These are phyloP conservation scores for Zaprionus ornatus DNA, from an alignment of 1,140 invertebrate species.

Conservation along the genomic window DNA sequence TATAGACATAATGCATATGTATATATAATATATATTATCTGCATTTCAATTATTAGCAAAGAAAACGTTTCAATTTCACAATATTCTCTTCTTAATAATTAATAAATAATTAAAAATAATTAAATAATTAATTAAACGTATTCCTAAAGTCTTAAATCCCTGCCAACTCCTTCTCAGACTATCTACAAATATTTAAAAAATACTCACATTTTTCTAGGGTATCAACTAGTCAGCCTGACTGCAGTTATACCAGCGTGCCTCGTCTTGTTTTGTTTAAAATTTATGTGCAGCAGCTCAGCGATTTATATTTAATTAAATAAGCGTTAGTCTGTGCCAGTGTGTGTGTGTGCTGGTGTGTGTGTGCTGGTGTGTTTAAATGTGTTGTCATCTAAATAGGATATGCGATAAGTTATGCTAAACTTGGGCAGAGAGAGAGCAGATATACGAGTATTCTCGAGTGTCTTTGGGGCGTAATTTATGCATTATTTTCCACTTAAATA, in stretches of 20 bases:
- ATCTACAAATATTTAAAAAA: neutral
- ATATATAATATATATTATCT: no score
- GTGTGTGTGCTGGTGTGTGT: slow-evolving; percentile 7
- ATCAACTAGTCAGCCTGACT: neutral
- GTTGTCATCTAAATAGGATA: slow-evolving; percentile 66
- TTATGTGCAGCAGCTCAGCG: slow-evolving; percentile 65
- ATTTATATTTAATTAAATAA: slow-evolving; percentile 80
- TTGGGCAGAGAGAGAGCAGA: slow-evolving; percentile 20
- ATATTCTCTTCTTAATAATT: no score
- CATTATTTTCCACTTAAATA: slow-evolving; percentile 67
- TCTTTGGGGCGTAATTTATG: slow-evolving; percentile 69
- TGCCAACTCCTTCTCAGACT: neutral
- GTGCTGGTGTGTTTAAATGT: slow-evolving; percentile 25
- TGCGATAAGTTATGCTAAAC: slow-evolving; percentile 71
- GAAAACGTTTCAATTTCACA: no score
- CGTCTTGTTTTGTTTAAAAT: slow-evolving; percentile 55
- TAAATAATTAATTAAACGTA: neutral
- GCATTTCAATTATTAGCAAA: no score
- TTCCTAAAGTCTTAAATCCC: neutral
- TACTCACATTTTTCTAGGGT: neutral
- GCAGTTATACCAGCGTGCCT: neutral
- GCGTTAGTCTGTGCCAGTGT: slow-evolving; percentile 31
- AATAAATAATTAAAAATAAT: no score
- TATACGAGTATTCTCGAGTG: slow-evolving; percentile 49
- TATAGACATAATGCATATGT: no score